A percentile compares a stretch with the other conserved stretches of the same genome.
These are phyloP conservation scores for Balanococcus diminutus DNA, from an alignment of 2,888 invertebrate genomes.

Conservation along the genomic window DNA sequence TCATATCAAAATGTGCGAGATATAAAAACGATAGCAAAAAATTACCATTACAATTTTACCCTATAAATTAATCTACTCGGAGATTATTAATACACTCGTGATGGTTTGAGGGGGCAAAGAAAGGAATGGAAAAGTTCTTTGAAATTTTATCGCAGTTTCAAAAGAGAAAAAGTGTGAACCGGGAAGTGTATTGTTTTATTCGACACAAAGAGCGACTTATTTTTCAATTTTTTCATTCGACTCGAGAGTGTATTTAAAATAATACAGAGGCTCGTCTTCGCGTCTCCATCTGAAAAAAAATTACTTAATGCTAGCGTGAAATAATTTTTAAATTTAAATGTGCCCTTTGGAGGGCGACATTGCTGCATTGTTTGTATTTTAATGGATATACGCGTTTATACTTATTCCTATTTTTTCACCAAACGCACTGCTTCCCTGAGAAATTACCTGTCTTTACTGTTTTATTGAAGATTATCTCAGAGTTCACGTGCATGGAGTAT, in stretches of 20 bases:
- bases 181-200: background rate
- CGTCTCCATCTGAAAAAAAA: background rate
- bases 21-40: background rate
- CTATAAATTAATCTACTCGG: background rate
- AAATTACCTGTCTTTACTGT: too few relatives aligned
- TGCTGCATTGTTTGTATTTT: too few relatives aligned
- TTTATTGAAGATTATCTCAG: too few relatives aligned
- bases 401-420: too few relatives aligned
- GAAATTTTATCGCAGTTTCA: background rate
- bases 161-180: background rate
- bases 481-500: too few relatives aligned
- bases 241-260: background rate
- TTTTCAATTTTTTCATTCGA: background rate
- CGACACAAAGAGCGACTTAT: background rate
- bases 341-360: too few relatives aligned
- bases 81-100: background rate
- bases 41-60: background rate
- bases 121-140: too few relatives aligned
- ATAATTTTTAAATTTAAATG: too few relatives aligned
- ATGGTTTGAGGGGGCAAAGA: background rate
- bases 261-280: background rate
- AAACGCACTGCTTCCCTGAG: too few relatives aligned
- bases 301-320: background rate
- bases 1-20: background rate
- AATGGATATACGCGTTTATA: too few relatives aligned